Evolutionary conservation across 2,797 vertebrate genomes (phyloP).

Genomic region (Poeciliopsis presidionis): DNA sequence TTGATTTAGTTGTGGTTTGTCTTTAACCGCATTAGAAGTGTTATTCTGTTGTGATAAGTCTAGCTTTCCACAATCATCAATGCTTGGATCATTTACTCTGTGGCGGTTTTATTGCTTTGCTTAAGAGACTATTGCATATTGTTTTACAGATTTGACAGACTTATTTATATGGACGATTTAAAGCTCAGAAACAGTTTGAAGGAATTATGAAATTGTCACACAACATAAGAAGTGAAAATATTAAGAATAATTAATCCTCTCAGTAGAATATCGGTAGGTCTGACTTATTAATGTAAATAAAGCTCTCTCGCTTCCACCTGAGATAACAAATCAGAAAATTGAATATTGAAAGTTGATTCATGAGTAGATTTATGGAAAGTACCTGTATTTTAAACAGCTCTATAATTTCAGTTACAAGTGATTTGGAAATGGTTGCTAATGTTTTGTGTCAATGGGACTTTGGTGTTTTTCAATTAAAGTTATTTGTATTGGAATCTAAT

Average conservation of each 20-base stretch:
- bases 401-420: not conserved
- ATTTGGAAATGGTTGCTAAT: not conserved
- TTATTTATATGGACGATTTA: not conserved
- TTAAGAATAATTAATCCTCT: not conserved
- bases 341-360: not conserved
- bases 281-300: not conserved
- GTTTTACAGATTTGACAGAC: not conserved
- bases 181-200: not conserved
- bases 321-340: not conserved
- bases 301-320: not conserved
- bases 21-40: not conserved
- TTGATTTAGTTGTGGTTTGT: not conserved
- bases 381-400: not conserved
- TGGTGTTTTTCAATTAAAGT: not conserved
- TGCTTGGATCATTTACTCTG: not conserved
- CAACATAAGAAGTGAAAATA: not conserved
- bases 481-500: slow-evolving; percentile 16
- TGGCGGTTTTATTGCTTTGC: not conserved
- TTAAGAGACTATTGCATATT: not conserved
- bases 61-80: not conserved
- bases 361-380: not conserved
- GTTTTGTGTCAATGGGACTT: not conserved
- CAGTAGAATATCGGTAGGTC: not conserved
- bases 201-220: not conserved
- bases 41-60: not conserved